Evolutionary conservation across 2,797 vertebrate genomes (phyloP), one percentile per base, ranked within the genome.

Genomic region (Hippopotamyrus pictus): DNA sequence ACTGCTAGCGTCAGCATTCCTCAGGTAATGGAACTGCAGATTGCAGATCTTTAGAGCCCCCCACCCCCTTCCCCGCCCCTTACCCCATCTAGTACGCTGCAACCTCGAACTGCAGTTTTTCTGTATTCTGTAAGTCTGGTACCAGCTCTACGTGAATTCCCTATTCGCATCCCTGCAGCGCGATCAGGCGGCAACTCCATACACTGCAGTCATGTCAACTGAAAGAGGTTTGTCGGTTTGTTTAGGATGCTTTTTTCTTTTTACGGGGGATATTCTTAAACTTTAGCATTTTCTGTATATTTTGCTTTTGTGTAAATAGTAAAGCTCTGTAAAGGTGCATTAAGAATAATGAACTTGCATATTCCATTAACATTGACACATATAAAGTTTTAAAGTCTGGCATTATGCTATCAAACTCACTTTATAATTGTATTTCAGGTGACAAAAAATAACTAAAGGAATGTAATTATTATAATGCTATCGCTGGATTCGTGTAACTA

Each of bases 141-240:
- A 17, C 33, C 73, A 44, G 73, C 33, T 3, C 53, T 69, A 46
- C 73, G 6, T 8, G 65, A 82, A 50, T 73, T 48, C 62, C 83
- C 91, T 73, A 89, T 89, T 50, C 76, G 91, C 91, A 46, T 46
- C 89, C 89, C 90, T 92, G 92, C 92, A 89, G 82, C 82, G 46
- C 73, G 59, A 62, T 62, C 46, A 54, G 59, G 53, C 37, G 62
- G 17, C 62, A 22, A 59, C 57, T 65, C 29, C 65, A 79, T 90
- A 82, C 90, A 90, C 90, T 88, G 93, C 94, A 94, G 94, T 89
- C 91, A 97, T 97, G 96, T 89, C 93, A 59, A 92, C 94, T 88
- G 90, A 94, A 84, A 88, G 86, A 96, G 96, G 96, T 97, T 93
- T 89, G 95, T 93, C 59, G 5, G n/a, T 90, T 79, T 44, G 5